Evolutionary conservation across 2,888 invertebrate genomes (phyloP).

Genomic region (Tipula lateralis): DNA sequence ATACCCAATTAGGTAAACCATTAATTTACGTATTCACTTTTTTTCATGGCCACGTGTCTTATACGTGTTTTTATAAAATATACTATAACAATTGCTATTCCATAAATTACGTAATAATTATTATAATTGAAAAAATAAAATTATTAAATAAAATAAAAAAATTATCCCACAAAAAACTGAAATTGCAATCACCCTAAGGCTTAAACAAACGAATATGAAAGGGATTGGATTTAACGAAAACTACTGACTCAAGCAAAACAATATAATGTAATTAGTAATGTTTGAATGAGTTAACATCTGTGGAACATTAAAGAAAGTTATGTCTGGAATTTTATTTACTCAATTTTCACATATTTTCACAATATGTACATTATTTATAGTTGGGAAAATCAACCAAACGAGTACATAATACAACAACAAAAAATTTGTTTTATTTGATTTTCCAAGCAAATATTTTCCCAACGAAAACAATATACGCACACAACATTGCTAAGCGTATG

Average conservation of each 20-base stretch:
- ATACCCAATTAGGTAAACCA: constrained; percentile 6
- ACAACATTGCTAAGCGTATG: not conserved
- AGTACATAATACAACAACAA: not conserved
- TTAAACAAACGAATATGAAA: not conserved
- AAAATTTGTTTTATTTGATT: not conserved
- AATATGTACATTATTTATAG: not conserved
- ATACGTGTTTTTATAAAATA: not conserved
- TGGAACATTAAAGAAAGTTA: not conserved
- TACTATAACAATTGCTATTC: not conserved
- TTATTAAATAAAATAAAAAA: not conserved
- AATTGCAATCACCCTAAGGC: not conserved
- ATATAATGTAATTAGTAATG: constrained; percentile 24
- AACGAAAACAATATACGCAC: constrained; percentile 3
- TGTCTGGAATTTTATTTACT: constrained; percentile 19
- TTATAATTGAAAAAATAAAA: not conserved
- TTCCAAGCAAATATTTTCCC: not conserved
- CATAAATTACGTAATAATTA: not conserved
- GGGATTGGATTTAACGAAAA: not conserved
- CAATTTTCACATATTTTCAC: not conserved
- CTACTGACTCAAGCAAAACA: not conserved
- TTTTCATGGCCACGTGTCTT: not conserved
- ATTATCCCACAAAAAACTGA: not conserved
- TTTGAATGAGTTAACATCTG: not conserved
- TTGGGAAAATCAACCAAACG: not conserved
- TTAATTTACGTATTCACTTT: not conserved